These are phyloP conservation scores for Hylaeus volcanicus DNA, from an alignment of 1,140 invertebrate species.

Conservation along the genomic window DNA sequence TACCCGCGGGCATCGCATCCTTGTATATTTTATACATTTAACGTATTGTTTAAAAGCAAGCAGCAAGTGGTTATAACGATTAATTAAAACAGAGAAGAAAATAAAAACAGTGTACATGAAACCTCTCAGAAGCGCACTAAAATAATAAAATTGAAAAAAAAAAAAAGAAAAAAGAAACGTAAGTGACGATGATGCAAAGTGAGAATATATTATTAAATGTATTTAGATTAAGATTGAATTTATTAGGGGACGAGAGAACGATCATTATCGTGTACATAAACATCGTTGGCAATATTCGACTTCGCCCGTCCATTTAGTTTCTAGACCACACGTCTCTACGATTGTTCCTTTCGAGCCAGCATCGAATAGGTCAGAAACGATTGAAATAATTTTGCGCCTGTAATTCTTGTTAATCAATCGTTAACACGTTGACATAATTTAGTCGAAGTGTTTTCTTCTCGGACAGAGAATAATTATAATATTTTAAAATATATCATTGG, in stretches of 20 bases:
- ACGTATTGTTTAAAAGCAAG: background rate
- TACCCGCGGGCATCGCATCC: conserved; percentile 42
- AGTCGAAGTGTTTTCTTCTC: conserved; percentile 49
- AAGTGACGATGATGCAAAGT: conserved; percentile 57
- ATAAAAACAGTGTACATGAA: conserved; percentile 49
- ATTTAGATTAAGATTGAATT: conserved; percentile 61
- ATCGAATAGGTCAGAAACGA: conserved; percentile 48
- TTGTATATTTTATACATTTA: conserved; percentile 59
- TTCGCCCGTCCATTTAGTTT: conserved; percentile 70
- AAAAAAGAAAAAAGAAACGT: conserved; percentile 36
- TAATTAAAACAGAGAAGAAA: background rate
- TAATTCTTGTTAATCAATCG: conserved; percentile 49
- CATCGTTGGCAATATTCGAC: conserved; percentile 69
- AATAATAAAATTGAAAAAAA: conserved; percentile 17
- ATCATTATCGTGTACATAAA: conserved; percentile 64
- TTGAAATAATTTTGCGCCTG: conserved; percentile 47
- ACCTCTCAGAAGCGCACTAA: conserved; percentile 57
- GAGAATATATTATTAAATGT: conserved; percentile 65
- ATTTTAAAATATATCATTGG: conserved; percentile 47
- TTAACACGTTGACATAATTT: conserved; percentile 45
- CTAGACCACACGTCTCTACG: conserved; percentile 51
- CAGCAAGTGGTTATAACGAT: conserved; percentile 26
- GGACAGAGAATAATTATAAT: conserved; percentile 44
- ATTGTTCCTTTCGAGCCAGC: conserved; percentile 46
- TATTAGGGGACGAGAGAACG: conserved; percentile 51